Evolutionary conservation across 2,797 vertebrate genomes (phyloP).

Genomic region (Carduelis carduelis): DNA sequence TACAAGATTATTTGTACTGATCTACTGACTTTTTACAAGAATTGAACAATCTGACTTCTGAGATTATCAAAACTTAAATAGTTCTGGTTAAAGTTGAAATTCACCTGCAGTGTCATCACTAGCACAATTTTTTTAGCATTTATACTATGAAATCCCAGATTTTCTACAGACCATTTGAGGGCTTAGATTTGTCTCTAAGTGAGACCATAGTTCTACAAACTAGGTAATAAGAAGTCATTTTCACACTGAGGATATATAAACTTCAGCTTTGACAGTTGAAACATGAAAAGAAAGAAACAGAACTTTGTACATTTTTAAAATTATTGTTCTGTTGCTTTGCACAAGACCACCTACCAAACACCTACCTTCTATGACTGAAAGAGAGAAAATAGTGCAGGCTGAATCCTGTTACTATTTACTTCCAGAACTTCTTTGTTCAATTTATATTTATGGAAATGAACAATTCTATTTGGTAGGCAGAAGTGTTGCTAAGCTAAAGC

Average conservation of each 20-base stretch:
- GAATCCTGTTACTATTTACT: neutral
- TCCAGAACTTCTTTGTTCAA: neutral
- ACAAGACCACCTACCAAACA: neutral
- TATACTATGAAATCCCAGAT: neutral
- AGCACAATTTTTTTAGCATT: neutral
- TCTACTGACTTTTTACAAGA: neutral
- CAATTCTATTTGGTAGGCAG: rapidly evolving
- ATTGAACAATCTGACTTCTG: neutral
- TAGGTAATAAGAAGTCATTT: neutral
- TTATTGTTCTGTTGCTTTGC: neutral
- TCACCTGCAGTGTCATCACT: neutral
- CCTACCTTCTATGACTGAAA: neutral
- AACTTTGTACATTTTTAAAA: neutral
- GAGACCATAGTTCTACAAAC: neutral
- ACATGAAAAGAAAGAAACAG: neutral
- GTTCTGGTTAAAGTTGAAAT: neutral
- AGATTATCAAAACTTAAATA: neutral
- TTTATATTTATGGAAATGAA: neutral
- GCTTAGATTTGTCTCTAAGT: neutral
- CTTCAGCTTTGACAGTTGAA: neutral
- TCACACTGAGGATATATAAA: neutral
- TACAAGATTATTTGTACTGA: neutral
- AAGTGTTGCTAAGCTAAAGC: neutral
- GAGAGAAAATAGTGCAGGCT: neutral
- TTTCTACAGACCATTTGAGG: neutral